Evolutionary conservation across 2,888 invertebrate genomes (phyloP).

Genomic region (Cryptops parisi): DNA sequence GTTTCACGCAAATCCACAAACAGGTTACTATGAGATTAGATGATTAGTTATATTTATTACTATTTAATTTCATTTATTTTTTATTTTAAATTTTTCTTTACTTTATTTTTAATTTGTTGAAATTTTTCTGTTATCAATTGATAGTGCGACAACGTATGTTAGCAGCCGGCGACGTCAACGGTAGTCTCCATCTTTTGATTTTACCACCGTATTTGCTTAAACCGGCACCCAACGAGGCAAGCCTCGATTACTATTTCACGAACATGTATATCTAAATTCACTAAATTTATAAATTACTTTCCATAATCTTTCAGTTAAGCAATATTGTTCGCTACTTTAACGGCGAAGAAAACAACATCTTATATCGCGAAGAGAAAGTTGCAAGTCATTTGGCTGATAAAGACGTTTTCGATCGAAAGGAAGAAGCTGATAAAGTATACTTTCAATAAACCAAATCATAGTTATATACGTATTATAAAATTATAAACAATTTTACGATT

Average conservation of each 20-base stretch:
- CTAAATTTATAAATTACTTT: too few species aligned
- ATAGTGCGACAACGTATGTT: constrained; percentile 1
- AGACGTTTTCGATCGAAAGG: not conserved
- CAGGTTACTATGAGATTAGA: not conserved
- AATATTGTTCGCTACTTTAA: not conserved
- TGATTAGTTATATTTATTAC: not conserved
- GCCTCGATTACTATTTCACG: too few species aligned
- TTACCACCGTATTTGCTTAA: not conserved
- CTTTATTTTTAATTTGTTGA: not conserved
- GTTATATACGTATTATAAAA: too few species aligned
- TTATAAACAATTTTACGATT: too few species aligned
- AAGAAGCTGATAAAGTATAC: not conserved
- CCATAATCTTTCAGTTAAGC: too few species aligned
- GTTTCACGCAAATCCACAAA: constrained; percentile 1
- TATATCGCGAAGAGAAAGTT: not conserved
- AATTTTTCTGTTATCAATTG: not conserved
- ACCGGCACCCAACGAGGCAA: not conserved
- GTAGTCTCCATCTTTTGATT: constrained; percentile 1
- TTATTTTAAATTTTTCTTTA: not conserved
- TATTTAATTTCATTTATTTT: not conserved
- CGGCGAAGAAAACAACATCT: not conserved
- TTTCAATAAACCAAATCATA: too few species aligned
- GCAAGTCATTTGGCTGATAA: not conserved
- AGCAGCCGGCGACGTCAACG: not conserved
- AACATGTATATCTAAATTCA: too few species aligned